These are phyloP conservation scores for Acanthopleura granulata DNA, from an alignment of 2,888 invertebrate species.

Conservation along the genomic window DNA sequence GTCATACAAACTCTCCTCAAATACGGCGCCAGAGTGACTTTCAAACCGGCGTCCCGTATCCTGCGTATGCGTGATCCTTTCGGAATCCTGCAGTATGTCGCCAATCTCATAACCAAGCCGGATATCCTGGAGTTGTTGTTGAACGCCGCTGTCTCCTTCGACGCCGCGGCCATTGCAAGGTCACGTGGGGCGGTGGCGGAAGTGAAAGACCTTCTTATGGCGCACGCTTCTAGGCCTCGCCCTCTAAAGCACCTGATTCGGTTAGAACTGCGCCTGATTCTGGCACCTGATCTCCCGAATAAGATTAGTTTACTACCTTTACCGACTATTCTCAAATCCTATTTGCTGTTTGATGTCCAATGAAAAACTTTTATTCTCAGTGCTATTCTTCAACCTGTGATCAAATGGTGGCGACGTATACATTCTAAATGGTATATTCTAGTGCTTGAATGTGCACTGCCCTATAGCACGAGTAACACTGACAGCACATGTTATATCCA, in stretches of 20 bases:
- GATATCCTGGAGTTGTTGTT: constrained; percentile 77
- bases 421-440: too few relatives aligned
- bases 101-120: constrained; percentile 74
- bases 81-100: constrained; percentile 84
- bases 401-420: too few relatives aligned
- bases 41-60: constrained; percentile 72
- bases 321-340: constrained; percentile 49
- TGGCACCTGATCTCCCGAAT: constrained; percentile 34
- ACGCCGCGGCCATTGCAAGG: constrained; percentile 83
- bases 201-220: constrained; percentile 78
- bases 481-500: too few relatives aligned
- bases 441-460: too few relatives aligned
- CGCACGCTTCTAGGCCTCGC: constrained; percentile 55
- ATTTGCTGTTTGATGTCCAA: constrained; percentile 40
- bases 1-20: constrained; percentile 80
- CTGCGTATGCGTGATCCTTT: constrained; percentile 76
- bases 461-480: too few relatives aligned
- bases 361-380: neutral
- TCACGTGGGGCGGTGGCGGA: constrained; percentile 77
- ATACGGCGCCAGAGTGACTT: constrained; percentile 77
- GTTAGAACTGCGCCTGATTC: constrained; percentile 31
- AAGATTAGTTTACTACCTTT: constrained; percentile 45
- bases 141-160: constrained; percentile 83
- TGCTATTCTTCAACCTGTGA: too few relatives aligned
- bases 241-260: constrained; percentile 48